These are phyloP conservation scores for Tetrapedia diversipes DNA, from an alignment of 2,888 invertebrate genomes.

Conservation along the genomic window DNA sequence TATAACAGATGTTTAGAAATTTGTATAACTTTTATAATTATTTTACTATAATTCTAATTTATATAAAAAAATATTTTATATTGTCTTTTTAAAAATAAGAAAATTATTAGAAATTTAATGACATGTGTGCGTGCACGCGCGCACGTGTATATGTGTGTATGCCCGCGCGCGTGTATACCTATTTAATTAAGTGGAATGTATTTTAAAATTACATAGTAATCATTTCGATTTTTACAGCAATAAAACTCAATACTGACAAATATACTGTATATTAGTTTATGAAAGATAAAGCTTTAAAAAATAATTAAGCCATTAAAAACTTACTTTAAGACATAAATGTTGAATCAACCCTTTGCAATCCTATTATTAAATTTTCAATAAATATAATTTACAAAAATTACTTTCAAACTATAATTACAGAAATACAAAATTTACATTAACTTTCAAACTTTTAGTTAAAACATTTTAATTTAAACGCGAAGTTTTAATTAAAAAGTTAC, in stretches of 20 bases:
- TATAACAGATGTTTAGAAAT: constrained; percentile 25
- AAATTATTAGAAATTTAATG: constrained; percentile 26
- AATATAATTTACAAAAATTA: background rate
- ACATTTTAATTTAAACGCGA: background rate
- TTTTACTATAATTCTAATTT: constrained; percentile 21
- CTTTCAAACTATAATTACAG: background rate
- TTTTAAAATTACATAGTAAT: constrained; percentile 38
- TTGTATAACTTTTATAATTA: constrained; percentile 29
- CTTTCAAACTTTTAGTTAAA: background rate
- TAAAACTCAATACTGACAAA: constrained; percentile 38
- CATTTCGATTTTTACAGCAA: constrained; percentile 30
- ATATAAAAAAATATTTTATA: constrained; percentile 44
- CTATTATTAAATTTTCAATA: constrained; percentile 13
- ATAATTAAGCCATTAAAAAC: constrained; percentile 46
- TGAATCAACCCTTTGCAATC: constrained; percentile 52
- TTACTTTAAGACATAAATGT: constrained; percentile 35
- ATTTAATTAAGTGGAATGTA: constrained; percentile 45
- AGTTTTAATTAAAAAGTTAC: background rate
- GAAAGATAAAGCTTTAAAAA: constrained; percentile 49
- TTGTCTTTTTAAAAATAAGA: constrained; percentile 34
- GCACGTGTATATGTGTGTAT: too few relatives aligned
- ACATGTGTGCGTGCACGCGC: too few relatives aligned
- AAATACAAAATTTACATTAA: background rate
- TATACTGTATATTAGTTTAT: constrained; percentile 38
- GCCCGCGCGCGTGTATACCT: too few relatives aligned